Evolutionary conservation across 2,113 vertebrate species (phyloP).

Genomic region (Reinhardtius hippoglossoides): DNA sequence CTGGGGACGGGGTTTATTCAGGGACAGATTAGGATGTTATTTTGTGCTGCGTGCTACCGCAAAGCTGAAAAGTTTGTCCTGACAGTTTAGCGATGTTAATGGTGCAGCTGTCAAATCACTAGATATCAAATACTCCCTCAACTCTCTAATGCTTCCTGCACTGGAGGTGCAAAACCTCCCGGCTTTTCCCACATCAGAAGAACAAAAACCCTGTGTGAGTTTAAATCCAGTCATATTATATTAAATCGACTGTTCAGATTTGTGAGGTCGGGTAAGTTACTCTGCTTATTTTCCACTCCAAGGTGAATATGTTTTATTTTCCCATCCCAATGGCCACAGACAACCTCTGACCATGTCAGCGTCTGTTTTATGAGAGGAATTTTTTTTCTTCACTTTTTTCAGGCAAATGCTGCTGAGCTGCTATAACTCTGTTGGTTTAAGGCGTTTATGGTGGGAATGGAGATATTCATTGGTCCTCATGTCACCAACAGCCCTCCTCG

Average conservation of each 20-base stretch:
- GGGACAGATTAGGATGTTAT: conserved; percentile 20
- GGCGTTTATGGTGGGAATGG: conserved; percentile 54
- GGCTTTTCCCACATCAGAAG: conserved; percentile 4
- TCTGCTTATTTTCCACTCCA: neutral
- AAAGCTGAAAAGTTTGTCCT: conserved; percentile 39
- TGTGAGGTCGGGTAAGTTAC: neutral
- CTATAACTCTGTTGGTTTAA: conserved; percentile 43
- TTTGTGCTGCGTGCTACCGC: conserved; percentile 7
- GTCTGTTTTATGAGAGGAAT: conserved; percentile 56
- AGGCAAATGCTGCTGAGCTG: conserved; percentile 29
- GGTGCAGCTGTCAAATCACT: conserved; percentile 31
- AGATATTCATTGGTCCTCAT: conserved; percentile 37
- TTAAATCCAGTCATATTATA: conserved; percentile 32
- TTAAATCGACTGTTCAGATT: conserved; percentile 30
- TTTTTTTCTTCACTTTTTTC: conserved; percentile 34
- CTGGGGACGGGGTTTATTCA: conserved; percentile 13
- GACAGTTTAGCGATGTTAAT: conserved; percentile 33
- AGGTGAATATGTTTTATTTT: neutral
- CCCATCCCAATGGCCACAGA: conserved; percentile 27
- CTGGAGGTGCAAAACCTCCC: conserved; percentile 7
- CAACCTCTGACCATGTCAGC: conserved; percentile 52
- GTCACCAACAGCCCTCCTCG: conserved; percentile 29
- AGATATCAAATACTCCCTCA: conserved; percentile 23
- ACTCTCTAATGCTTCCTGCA: conserved; percentile 21
- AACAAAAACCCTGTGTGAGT: conserved; percentile 17